These are phyloP conservation scores for Opisthocomus hoazin DNA, from an alignment of 2,113 vertebrate species.

Conservation along the genomic window DNA sequence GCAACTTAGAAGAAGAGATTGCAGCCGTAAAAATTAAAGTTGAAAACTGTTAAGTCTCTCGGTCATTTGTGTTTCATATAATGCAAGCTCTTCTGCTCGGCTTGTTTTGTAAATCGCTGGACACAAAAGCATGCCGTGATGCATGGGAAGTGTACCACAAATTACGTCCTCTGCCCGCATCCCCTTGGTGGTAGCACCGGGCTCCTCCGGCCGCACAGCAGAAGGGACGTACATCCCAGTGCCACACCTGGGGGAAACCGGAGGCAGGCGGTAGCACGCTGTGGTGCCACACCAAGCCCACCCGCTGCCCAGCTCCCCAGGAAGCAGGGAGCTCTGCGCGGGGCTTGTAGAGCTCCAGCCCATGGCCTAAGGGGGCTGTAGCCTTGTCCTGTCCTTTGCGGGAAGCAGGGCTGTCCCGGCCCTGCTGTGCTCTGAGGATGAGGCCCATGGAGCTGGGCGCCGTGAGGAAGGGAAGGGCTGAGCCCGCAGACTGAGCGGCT, in stretches of 20 bases:
- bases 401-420: neutral
- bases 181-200: neutral
- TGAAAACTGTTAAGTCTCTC: neutral
- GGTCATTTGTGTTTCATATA: neutral
- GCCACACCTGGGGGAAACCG: neutral
- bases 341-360: neutral
- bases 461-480: neutral
- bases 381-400: rapidly evolving
- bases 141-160: neutral
- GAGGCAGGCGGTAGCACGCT: neutral
- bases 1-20: neutral
- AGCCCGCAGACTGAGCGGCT: neutral
- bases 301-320: rapidly evolving
- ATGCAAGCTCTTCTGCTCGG: neutral
- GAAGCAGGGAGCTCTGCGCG: neutral
- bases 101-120: neutral
- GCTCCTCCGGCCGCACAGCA: neutral
- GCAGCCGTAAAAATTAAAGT: neutral
- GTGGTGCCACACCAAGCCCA: neutral
- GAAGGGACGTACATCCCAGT: rapidly evolving
- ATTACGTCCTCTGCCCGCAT: neutral
- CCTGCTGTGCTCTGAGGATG: rapidly evolving
- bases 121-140: rapidly evolving
- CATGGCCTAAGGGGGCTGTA: neutral
- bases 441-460: neutral